Percentiles rank a stretch among this genome's conserved stretches.
Evolutionary conservation across 1,140 invertebrate genomes (phyloP).

Genomic region (Macrobrachium rosenbergii): DNA sequence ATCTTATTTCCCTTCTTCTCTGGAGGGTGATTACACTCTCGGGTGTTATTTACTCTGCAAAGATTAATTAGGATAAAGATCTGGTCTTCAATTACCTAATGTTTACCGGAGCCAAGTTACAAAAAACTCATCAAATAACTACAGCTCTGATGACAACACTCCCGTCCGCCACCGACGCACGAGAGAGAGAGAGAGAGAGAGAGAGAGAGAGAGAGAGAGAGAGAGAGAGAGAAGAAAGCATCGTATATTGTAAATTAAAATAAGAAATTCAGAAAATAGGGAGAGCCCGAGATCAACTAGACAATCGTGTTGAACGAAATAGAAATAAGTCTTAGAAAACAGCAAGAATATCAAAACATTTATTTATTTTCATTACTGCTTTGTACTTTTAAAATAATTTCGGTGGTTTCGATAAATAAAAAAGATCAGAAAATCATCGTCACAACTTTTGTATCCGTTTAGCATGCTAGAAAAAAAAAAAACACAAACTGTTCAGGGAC

Average conservation of each 20-base stretch:
- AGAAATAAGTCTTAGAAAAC: too few species aligned
- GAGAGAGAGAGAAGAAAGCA: background rate
- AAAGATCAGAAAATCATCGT: too few species aligned
- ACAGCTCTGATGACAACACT: background rate
- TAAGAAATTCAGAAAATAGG: background rate
- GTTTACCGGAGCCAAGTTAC: slow-evolving; percentile 42
- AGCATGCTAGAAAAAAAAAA: too few species aligned
- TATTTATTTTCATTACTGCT: too few species aligned
- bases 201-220: background rate
- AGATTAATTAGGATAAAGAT: slow-evolving; percentile 63
- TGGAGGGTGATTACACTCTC: slow-evolving; percentile 49
- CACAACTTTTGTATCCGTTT: too few species aligned
- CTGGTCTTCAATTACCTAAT: slow-evolving; percentile 55
- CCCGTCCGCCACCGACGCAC: too few species aligned
- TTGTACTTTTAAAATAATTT: too few species aligned
- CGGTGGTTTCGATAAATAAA: too few species aligned
- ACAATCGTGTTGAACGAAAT: too few species aligned
- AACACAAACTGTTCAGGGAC: too few species aligned
- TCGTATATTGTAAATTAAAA: background rate
- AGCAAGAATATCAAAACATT: too few species aligned
- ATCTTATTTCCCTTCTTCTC: slow-evolving; percentile 40
- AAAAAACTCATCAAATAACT: slow-evolving; percentile 39
- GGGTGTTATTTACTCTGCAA: slow-evolving; percentile 55
- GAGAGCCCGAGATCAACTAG: background rate
- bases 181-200: background rate